Percentiles rank a stretch among this genome's conserved stretches.
These are phyloP conservation scores for Noctuana brunneofusca DNA, from an alignment of 2,888 invertebrate species.

Conservation along the genomic window DNA sequence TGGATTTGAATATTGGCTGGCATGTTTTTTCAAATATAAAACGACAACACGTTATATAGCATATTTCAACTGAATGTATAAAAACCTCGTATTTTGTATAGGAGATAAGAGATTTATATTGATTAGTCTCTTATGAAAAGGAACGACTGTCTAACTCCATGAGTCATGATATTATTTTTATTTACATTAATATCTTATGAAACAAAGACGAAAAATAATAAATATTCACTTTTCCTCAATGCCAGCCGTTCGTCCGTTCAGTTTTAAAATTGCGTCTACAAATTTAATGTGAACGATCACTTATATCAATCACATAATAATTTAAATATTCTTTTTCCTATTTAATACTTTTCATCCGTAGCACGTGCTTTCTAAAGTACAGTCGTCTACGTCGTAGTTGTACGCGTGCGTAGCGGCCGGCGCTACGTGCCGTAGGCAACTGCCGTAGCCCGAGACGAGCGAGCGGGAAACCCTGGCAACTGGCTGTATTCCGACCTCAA, in stretches of 20 bases:
- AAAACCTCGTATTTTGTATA: background rate
- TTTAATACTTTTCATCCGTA: slow-evolving; percentile 20
- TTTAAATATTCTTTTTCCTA: background rate
- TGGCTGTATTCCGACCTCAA: slow-evolving; percentile 52
- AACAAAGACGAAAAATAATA: background rate
- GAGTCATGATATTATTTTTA: background rate
- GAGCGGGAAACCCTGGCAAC: slow-evolving; percentile 59
- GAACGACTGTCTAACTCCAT: background rate
- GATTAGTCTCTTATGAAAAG: background rate
- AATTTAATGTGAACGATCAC: background rate
- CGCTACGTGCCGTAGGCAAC: slow-evolving; percentile 72
- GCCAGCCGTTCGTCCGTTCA: background rate
- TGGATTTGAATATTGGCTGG: slow-evolving; percentile 4
- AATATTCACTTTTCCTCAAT: background rate
- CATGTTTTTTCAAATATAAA: background rate
- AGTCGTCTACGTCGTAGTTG: slow-evolving; percentile 49
- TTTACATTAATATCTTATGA: background rate
- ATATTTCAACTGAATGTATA: background rate
- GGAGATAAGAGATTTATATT: background rate
- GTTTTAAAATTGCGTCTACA: background rate
- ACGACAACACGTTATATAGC: background rate
- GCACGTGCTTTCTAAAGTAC: slow-evolving; percentile 51
- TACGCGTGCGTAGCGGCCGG: slow-evolving; percentile 57
- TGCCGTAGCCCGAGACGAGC: slow-evolving; percentile 59
- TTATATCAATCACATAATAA: background rate